Evolutionary conservation across 2,797 vertebrate genomes (phyloP).

Genomic region (Urosaurus nigricauda): DNA sequence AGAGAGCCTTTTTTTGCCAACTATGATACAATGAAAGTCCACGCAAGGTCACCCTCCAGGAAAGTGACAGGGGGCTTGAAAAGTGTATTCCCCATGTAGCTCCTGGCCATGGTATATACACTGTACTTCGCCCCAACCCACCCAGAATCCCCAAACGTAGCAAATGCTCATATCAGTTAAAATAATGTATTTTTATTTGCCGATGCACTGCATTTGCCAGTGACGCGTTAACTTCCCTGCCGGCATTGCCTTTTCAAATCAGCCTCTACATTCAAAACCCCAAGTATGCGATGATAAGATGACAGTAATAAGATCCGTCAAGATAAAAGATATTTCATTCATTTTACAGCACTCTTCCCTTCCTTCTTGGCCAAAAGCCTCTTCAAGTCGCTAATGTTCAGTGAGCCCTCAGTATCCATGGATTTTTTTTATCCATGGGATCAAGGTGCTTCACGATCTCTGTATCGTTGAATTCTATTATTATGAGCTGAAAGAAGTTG

Average conservation of each 20-base stretch:
- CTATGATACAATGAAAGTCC: not conserved
- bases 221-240: too few species aligned
- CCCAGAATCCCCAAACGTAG: not conserved
- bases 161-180: not conserved
- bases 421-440: too few species aligned
- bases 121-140: not conserved
- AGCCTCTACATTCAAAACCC: not conserved
- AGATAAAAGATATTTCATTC: not conserved
- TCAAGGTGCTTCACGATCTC: too few species aligned
- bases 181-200: not conserved
- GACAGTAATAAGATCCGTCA: not conserved
- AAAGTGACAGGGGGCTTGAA: too few species aligned
- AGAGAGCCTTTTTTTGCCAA: not conserved
- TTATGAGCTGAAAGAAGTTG: too few species aligned
- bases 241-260: not conserved
- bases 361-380: not conserved
- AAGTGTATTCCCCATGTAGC: not conserved
- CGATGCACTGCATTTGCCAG: not conserved
- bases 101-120: not conserved
- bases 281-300: not conserved
- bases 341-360: not conserved
- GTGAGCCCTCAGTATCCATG: too few species aligned
- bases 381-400: not conserved
- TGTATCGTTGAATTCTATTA: too few species aligned
- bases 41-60: not conserved